Conservation (phyloP, 2,113 vertebrate species). For the Hippocampus comes region DNA sequence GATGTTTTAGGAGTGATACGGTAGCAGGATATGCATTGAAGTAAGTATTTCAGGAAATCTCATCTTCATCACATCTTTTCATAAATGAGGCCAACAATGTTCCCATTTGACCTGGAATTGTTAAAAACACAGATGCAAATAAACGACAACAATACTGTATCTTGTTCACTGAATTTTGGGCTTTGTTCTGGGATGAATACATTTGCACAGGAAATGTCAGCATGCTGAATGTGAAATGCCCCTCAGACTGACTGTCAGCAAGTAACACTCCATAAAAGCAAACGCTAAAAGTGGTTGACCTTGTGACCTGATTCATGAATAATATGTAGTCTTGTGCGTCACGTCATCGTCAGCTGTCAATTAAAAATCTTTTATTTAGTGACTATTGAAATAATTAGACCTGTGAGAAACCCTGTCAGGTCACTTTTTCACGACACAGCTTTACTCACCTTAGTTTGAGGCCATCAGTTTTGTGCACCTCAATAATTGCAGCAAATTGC, state of each 20-base stretch:
- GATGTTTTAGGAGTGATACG: neutral
- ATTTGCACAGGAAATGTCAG: neutral
- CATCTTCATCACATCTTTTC: neutral
- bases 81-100: neutral
- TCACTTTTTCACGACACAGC: neutral
- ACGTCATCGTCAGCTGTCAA: neutral
- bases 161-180: neutral
- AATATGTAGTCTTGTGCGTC: neutral
- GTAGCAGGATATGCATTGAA: neutral
- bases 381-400: neutral
- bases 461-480: neutral
- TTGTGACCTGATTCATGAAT: neutral
- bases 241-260: neutral
- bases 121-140: neutral
- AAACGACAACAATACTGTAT: neutral
- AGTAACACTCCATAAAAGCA: neutral
- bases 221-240: slow-evolving; percentile 7
- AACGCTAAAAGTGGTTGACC: slow-evolving; percentile 1
- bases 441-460: neutral
- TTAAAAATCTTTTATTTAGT: neutral
- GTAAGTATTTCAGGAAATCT: neutral
- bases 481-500: neutral
- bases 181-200: neutral
- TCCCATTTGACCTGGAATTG: neutral
- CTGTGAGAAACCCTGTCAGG: neutral